Base-by-base conservation (phyloP, 2,888 invertebrate species). In the Dasysyrphus albostriatus region DNA sequence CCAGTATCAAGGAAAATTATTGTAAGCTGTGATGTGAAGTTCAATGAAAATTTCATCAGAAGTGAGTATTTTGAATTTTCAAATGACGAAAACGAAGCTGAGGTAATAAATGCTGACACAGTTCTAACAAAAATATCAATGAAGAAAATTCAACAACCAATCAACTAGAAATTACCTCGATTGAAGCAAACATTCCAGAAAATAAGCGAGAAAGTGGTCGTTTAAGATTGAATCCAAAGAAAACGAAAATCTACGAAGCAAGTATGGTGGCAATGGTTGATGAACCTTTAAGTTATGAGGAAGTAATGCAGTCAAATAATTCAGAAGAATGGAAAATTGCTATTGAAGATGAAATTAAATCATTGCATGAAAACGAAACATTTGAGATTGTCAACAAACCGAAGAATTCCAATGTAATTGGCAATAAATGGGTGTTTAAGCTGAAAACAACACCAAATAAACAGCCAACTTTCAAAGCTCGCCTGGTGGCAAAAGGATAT, bases 1-100 rank as follows among this genome's bases (percentile, higher is more conserved):
- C 65, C 47, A 47, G n/a, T 32, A n/a, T 56, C 19, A 19, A 49
- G 19, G 9, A 49, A 49, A n/a, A n/a, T n/a, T n/a, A n/a, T n/a
- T n/a, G n/a, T n/a, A n/a, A 32, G 56, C 56, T 56, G 29, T 24
- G 56, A 56, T 56, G 56, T 56, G 42, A 19, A 29, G 37, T 56
- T 32, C 29, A 67, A 67, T 19, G 34, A 67, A 67, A 51, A 51
- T 51, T 51, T 67, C 67, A 51, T 67, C 34, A 49, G n/a, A 67
- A 49, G 37, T 67, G 19, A 51, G 49, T 47, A 56, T 39, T 70
- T 56, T 70, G 44, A 19, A 14, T 70, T 73, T 44, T 56, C 70
- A 32, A 56, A 70, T 70, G 16, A 70, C 32, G 56, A 24, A 39
- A n/a, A 19, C 32, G 32, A 37, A 42, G 8, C 5, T 44, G 37